Conservation (phyloP, 2,888 invertebrate genomes). For the Mesorhabditis spiculigera region DNA sequence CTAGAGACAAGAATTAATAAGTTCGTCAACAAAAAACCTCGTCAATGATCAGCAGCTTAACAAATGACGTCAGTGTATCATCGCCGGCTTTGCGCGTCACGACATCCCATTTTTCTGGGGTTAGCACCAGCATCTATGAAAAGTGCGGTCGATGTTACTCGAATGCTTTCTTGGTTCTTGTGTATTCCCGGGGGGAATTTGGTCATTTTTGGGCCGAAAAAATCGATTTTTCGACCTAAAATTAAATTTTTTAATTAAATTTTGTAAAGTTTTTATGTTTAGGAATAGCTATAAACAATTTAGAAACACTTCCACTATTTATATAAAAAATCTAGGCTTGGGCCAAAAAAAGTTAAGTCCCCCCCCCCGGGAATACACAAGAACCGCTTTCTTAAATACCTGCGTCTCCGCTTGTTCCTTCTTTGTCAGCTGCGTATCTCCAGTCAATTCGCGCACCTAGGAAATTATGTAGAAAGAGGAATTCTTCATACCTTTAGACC, state of each 20-base stretch:
- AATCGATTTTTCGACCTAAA: too few species aligned
- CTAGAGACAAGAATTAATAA: constrained; percentile 13
- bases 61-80: constrained; percentile 81
- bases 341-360: too few species aligned
- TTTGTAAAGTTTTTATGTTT: too few species aligned
- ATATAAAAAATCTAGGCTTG: too few species aligned
- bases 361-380: too few species aligned
- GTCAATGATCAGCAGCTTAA: constrained; percentile 88
- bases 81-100: constrained; percentile 90
- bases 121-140: constrained; percentile 82
- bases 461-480: constrained; percentile 59
- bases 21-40: constrained; percentile 64
- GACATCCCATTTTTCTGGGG: constrained; percentile 99
- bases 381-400: constrained; percentile 56
- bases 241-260: too few species aligned
- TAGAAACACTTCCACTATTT: too few species aligned
- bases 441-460: constrained; percentile 84
- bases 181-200: too few species aligned
- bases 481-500: constrained; percentile 64
- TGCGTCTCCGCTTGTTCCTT: constrained; percentile 89
- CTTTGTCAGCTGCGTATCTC: constrained; percentile 95
- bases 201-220: too few species aligned
- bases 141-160: too few species aligned
- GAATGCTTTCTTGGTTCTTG: neutral
- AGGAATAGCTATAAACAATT: too few species aligned